phyloP scores from a whole-genome alignment of 53 echinoderm and acorn worm species.

The Echinarachnius parma region DNA sequence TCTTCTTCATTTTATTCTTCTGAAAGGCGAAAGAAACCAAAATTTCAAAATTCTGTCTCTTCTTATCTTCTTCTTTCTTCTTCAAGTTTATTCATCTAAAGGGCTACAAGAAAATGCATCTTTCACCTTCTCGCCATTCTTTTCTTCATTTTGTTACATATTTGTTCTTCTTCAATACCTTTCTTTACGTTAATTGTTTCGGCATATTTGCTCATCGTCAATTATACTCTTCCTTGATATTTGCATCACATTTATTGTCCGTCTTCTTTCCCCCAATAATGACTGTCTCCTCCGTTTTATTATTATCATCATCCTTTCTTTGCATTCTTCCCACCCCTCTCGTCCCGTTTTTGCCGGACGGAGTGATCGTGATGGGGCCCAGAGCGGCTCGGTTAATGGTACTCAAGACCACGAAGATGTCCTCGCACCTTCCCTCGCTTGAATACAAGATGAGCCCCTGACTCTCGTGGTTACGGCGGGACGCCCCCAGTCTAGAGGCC shows the following conservation, averaged over 20 bases:
- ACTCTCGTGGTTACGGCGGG: slow-evolving; percentile 19
- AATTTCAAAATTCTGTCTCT: no score
- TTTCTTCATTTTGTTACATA: background rate
- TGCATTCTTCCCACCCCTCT: background rate
- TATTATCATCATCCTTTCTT: background rate
- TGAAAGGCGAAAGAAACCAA: no score
- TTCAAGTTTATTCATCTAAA: background rate
- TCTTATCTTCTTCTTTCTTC: no score
- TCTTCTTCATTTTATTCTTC: no score
- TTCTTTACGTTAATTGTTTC: background rate
- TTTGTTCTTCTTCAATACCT: background rate
- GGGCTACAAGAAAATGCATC: background rate
- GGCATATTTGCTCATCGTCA: background rate
- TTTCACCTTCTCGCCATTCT: background rate
- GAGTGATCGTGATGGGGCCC: slow-evolving; percentile 26
- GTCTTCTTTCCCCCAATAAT: background rate
- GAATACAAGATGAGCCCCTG: slow-evolving; percentile 45
- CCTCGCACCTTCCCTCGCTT: slow-evolving; percentile 25
- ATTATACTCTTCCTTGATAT: no score
- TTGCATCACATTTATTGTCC: background rate
- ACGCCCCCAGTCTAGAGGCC: slow-evolving; percentile 43
- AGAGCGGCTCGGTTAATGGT: slow-evolving; percentile 37
- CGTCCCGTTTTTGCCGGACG: no score
- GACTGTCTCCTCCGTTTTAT: background rate
- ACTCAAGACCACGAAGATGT: slow-evolving; percentile 37